Evolutionary conservation across 2,797 vertebrate species (phyloP), one percentile per base, ranked within the genome.

Genomic region (Ctenopoma multispine): DNA sequence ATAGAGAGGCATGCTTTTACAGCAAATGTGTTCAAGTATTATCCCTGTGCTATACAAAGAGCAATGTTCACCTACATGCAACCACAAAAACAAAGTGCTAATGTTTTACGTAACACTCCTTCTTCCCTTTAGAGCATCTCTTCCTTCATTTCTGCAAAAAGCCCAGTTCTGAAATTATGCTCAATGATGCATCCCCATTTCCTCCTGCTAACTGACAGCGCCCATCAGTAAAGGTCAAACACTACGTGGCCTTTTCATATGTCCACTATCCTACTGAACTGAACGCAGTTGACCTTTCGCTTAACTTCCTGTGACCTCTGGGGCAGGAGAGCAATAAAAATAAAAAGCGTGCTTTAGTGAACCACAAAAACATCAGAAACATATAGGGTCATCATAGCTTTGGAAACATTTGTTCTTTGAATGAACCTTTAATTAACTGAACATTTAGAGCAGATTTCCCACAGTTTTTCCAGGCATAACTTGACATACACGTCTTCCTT

Each of bases 271-370:
- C 81, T 72, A 74, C 81, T 44, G 75, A 76, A 83, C 56, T 24
- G 47, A 87, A 86, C 81, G 70, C 62, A 12, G 46, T 40, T 79
- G 81, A 92, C 91, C 86, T 92, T 94, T 92, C 49, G 2, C 64
- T 89, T 66, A 86, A 83, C 86, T 86, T 57, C 44, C 9, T 23
- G 65, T 87, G 86, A 89, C 85, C 80, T 92, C 85, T 67, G 15
- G 48, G 51, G 69, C 50, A 61, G 55, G 44, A 34, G 57, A 77
- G 44, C 49, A 44, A 70, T 34, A 71, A 27, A 62, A 70, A 71
- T 20, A 23, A 67, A 77, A 63, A 51, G 24, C n/a, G 24, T 5
- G 41, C 18, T 64, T 53, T 14, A 21, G 36, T 17, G 38, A 61
- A 69, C 57, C 41, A 55, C 53, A 50, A 13, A 67, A 59, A 74